Evolutionary conservation across 2,797 vertebrate genomes (phyloP), one percentile per base, ranked within the genome.

Genomic region (Heliangelus exortis): DNA sequence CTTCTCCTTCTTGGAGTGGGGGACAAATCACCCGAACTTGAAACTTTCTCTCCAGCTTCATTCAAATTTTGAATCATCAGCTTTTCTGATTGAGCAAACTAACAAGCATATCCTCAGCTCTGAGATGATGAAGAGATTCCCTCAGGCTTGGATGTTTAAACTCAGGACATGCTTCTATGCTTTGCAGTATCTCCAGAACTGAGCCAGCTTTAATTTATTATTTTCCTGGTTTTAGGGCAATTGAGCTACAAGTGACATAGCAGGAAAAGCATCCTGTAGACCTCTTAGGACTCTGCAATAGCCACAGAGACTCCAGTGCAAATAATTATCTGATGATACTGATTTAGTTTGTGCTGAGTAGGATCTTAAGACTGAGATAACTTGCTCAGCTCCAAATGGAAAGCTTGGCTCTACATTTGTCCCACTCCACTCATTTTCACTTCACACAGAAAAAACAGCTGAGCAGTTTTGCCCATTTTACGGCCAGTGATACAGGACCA

Each of bases 311-410:
- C 83, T 93, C 87, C 89, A 78, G 86, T 34, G 59, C 61, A 79
- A 92, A 91, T 78, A 85, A 95, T 77, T 54, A 8, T 55, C 77
- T 87, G 83, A 88, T 86, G 57, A 45, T 26, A 71, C 77, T 84
- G 83, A 51, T 95, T 84, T 79, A 77, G 21, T 93, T 92, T 95
- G 80, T 95, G 87, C 90, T 92, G 93, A 96, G 74, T 74, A 83
- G 88, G 80, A 89, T 34, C 86, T 90, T 87, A 47, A 48, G 55
- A 63, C 66, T 39, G 89, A 95, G 80, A 90, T 75, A 89, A 92
- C 33, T 87, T 89, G 87, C 80, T 91, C 73, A 81, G 76, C 79
- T 84, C 71, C 82, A 68, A 69, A 31, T 1, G 2, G 47, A 67
- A 63, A 84, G 36, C 74, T 81, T 79, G 85, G 41, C 71, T 93